Base-by-base conservation (phyloP, 2,113 vertebrate species). In the Manacus vitellinus region DNA sequence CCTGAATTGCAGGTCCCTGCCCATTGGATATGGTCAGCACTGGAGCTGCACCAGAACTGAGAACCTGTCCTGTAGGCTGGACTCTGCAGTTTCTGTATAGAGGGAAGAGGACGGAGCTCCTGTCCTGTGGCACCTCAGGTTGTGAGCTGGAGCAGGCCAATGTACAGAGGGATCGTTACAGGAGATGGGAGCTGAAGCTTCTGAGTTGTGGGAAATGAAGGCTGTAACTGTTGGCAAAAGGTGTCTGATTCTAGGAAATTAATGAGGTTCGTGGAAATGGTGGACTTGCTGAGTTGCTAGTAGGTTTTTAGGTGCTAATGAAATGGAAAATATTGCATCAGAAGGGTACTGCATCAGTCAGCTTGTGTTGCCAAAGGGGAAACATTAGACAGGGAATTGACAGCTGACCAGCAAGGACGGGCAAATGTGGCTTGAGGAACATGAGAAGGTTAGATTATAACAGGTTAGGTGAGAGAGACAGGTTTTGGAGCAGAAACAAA, bases 11-110 rank as follows among this genome's bases (percentile, higher is more conserved):
- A 61, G 49, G 12, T 59, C 49, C 35, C 18, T 80, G 44, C 33
- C 55, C 2, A 0, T 21, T 27, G 52, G 24, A 2, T 47, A 11
- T 5, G 16, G 30, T 59, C 35, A 44, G 49, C 33, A 3, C 54
- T 56, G 67, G 39, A 79, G 30, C 9, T n/a, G 35, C 37, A 22
- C 49, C 47, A 91, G 54, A 51, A 14, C 8, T 14, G 54, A 37
- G 46, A 7, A 51, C n/a, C 44, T 61, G n/a, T 49, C 19, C 51
- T n/a, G n/a, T 22, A 56, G 23, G 22, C 15, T 39, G 20, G 11
- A 13, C 22, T 67, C 28, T 72, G 47, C 27, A n/a, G 56, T 30
- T 55, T 44, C 61, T 70, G 7, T 39, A 2, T 5, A 3, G 33
- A 63, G 23, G 8, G 37, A 30, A 27, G 10, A 59, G 51, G 25